Percentiles rank a stretch among this genome's conserved stretches.
Conservation (phyloP, 2,888 invertebrate species). For the Lycophotia porphyrea region DNA sequence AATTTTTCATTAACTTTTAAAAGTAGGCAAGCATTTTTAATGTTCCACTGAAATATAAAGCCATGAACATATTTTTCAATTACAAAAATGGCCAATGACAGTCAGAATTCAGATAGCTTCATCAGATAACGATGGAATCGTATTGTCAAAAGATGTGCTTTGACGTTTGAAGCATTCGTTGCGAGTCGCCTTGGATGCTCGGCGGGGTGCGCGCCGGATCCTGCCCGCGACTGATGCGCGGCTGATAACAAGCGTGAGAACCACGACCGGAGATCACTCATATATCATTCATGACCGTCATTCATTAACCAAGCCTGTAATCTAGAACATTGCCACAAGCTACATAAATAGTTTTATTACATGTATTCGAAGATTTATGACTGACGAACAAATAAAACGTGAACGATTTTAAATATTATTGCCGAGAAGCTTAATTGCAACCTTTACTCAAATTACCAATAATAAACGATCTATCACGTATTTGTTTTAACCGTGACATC, state of each 20-base stretch:
- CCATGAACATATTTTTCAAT: conserved; percentile 13
- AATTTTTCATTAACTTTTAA: conserved; percentile 5
- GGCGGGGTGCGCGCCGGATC: conserved; percentile 46
- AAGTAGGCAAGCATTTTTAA: not conserved
- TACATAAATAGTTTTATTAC: conserved; percentile 40
- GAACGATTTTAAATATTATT: conserved; percentile 59
- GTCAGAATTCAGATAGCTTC: conserved; percentile 36
- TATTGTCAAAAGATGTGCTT: conserved; percentile 50
- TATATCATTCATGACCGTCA: conserved; percentile 58
- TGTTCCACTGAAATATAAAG: conserved; percentile 9
- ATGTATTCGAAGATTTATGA: conserved; percentile 34
- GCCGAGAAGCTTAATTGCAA: conserved; percentile 56
- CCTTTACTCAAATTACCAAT: conserved; percentile 58
- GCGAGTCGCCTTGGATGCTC: conserved; percentile 51
- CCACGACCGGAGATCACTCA: conserved; percentile 47
- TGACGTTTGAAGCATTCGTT: conserved; percentile 28
- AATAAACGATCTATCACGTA: conserved; percentile 59
- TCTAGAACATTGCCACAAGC: conserved; percentile 58
- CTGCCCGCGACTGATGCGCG: conserved; percentile 55
- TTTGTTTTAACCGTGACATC: conserved; percentile 64
- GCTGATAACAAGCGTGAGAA: conserved; percentile 65
- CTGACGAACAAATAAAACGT: conserved; percentile 47
- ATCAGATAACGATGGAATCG: conserved; percentile 42
- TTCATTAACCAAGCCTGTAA: conserved; percentile 58
- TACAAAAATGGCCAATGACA: conserved; percentile 34